Conservation (phyloP, 2,113 vertebrate genomes). For the Notothenia coriiceps region DNA sequence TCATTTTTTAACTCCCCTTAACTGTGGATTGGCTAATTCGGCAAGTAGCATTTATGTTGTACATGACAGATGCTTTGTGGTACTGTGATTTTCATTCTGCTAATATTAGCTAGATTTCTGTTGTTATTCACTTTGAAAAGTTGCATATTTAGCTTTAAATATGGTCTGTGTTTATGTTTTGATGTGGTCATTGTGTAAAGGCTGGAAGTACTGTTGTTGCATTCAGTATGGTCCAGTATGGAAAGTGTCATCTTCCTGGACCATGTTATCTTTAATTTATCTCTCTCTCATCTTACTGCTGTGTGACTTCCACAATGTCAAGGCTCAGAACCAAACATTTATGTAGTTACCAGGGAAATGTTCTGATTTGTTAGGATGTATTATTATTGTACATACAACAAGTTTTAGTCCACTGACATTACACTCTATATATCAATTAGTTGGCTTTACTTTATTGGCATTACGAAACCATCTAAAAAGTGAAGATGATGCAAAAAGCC, state of each 20-base stretch:
- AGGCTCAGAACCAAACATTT: background rate
- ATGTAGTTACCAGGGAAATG: background rate
- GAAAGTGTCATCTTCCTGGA: background rate
- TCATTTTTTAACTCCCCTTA: background rate
- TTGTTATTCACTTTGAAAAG: background rate
- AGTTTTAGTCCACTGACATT: background rate
- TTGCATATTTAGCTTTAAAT: constrained; percentile 35
- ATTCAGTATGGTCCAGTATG: background rate
- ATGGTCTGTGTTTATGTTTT: background rate
- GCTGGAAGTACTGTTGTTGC: background rate
- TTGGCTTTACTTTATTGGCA: background rate
- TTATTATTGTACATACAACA: background rate
- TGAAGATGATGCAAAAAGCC: background rate
- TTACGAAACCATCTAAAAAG: background rate
- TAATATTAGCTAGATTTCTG: background rate
- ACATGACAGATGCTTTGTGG: background rate
- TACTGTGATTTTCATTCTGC: background rate
- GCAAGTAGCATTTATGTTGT: background rate
- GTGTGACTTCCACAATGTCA: background rate
- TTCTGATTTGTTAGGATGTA: background rate
- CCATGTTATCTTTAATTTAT: background rate
- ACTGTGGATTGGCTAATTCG: background rate
- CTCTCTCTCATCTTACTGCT: background rate
- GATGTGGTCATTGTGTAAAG: background rate
- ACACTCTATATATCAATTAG: background rate